phyloP scores from a whole-genome alignment of 2,113 vertebrate genomes.

The Brachirus orientalis region DNA sequence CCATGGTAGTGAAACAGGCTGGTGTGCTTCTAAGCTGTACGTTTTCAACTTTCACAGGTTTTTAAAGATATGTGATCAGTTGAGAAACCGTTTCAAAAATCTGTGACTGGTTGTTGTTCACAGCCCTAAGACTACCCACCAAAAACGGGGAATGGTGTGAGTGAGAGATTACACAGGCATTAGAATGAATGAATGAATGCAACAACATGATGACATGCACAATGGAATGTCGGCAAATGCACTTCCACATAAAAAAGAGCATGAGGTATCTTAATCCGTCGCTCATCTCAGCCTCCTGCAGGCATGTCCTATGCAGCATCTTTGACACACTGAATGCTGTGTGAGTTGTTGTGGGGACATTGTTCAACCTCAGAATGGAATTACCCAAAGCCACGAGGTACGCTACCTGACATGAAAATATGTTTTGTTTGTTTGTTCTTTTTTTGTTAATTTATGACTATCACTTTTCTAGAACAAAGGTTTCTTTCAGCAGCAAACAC shows the following conservation, averaged over 20 bases:
- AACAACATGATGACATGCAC: background rate
- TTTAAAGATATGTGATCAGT: no score
- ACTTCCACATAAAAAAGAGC: no score
- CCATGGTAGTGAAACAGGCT: no score
- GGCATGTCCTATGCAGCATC: constrained; percentile 4
- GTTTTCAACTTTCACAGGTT: no score
- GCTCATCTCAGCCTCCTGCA: constrained; percentile 36
- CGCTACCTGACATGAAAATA: background rate
- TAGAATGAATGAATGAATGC: background rate
- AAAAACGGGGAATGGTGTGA: background rate
- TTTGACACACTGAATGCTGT: constrained; percentile 4
- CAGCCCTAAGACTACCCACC: no score
- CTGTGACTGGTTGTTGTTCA: no score
- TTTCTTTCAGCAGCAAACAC: constrained; percentile 29
- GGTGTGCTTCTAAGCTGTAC: no score
- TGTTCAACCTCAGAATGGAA: constrained; percentile 47
- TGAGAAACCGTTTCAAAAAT: no score
- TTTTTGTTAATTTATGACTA: background rate
- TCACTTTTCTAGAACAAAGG: background rate
- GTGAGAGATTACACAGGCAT: background rate
- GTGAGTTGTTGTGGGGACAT: constrained; percentile 23
- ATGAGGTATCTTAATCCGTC: constrained; percentile 15
- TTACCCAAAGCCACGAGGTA: constrained; percentile 40
- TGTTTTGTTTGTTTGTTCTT: no score
- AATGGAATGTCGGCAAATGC: background rate